Conservation (phyloP, 2,888 invertebrate species). For the Synanthedon formicaeformis region DNA sequence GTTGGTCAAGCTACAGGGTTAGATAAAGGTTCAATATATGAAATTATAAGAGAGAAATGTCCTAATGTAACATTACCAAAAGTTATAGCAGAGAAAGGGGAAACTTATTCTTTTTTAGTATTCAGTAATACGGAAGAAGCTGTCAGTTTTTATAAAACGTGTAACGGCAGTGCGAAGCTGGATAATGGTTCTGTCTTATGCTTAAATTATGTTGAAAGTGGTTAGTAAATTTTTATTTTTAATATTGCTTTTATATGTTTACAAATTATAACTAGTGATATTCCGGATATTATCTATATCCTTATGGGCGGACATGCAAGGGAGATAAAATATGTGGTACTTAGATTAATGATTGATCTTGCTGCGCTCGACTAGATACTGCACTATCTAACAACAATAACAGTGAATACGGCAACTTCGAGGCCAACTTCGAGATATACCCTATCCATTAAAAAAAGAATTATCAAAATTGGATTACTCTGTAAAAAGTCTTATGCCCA, state of each 20-base stretch:
- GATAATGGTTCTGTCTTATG: constrained; percentile 74
- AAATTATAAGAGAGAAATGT: constrained; percentile 67
- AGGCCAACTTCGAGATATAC: too few relatives aligned
- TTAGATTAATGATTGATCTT: too few relatives aligned
- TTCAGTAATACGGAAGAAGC: constrained; percentile 69
- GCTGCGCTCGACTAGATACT: too few relatives aligned
- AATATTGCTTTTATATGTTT: neutral
- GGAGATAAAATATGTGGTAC: too few relatives aligned
- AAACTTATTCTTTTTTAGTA: constrained; percentile 84
- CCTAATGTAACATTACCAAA: constrained; percentile 68
- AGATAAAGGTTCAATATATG: constrained; percentile 72
- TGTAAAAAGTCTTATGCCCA: too few relatives aligned
- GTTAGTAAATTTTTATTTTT: constrained; percentile 42
- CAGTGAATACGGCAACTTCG: too few relatives aligned
- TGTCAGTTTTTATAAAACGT: constrained; percentile 60
- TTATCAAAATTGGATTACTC: too few relatives aligned
- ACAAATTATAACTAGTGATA: too few relatives aligned
- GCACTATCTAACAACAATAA: too few relatives aligned
- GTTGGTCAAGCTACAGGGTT: constrained; percentile 87
- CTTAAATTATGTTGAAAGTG: constrained; percentile 72
- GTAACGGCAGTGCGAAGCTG: constrained; percentile 72
- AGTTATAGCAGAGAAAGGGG: constrained; percentile 79
- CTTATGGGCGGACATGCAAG: too few relatives aligned
- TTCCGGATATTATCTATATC: too few relatives aligned
- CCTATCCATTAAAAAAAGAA: too few relatives aligned